Evolutionary conservation across 2,113 vertebrate species (phyloP).

Genomic region (Chaetodon trifascialis): DNA sequence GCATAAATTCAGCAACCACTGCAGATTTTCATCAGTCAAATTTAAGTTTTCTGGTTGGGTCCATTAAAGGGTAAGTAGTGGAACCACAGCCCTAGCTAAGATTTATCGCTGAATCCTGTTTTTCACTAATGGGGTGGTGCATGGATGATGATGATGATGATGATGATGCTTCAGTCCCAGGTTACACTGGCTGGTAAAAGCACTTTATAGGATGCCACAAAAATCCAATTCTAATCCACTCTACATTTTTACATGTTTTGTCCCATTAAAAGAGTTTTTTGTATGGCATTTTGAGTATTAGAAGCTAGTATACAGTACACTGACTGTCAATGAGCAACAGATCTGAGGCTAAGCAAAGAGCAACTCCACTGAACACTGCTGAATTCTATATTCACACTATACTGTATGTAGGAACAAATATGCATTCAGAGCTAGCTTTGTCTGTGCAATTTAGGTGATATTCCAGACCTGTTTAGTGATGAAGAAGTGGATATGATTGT

Average conservation of each 20-base stretch:
- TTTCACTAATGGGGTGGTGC: neutral
- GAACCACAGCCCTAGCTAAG: neutral
- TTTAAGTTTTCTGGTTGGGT: neutral
- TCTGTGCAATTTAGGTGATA: constrained; percentile 75
- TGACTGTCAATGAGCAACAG: neutral
- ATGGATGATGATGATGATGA: neutral
- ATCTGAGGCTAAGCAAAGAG: neutral
- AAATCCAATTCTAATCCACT: neutral
- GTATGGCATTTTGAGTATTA: neutral
- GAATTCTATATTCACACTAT: constrained; percentile 3
- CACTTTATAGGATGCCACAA: neutral
- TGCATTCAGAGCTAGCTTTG: neutral
- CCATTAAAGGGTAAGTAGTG: neutral
- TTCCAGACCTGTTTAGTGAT: constrained; percentile 83
- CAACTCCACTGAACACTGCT: neutral
- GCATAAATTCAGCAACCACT: neutral
- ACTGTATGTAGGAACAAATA: neutral
- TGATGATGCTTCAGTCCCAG: neutral
- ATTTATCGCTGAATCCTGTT: neutral
- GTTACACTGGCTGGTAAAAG: neutral
- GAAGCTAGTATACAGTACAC: neutral
- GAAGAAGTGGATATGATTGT: constrained; percentile 83
- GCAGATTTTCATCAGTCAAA: too few relatives aligned
- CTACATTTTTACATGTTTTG: neutral
- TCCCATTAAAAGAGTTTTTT: neutral